Percentiles rank a stretch among this genome's conserved stretches.
phyloP scores from a whole-genome alignment of 2,888 invertebrate species.

The Diadromus collaris region DNA sequence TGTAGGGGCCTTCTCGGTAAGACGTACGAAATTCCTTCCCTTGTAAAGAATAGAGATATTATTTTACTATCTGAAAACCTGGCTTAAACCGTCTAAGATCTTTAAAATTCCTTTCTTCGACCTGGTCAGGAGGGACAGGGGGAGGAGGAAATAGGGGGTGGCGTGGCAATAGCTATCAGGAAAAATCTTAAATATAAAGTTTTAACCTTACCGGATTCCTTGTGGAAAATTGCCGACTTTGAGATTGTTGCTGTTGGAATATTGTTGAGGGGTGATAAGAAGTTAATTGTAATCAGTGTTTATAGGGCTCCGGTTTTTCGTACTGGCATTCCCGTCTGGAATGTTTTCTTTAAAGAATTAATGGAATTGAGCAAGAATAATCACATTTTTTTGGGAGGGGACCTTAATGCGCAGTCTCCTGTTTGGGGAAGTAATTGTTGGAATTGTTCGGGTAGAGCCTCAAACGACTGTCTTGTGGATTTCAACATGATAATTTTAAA shows the following conservation, averaged over 20 bases:
- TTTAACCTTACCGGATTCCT: background rate
- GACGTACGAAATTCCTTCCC: constrained; percentile 9
- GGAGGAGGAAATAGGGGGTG: background rate
- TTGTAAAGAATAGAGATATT: background rate
- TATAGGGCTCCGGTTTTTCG: background rate
- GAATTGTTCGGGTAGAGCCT: background rate
- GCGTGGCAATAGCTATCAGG: constrained; percentile 15
- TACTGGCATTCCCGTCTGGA: background rate
- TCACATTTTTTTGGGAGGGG: background rate
- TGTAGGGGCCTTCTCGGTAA: background rate
- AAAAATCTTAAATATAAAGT: background rate
- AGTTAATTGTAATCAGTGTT: background rate
- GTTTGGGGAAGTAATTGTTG: background rate
- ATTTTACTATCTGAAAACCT: constrained; percentile 29
- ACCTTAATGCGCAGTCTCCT: background rate
- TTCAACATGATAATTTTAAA: background rate
- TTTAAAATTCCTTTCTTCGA: constrained; percentile 5
- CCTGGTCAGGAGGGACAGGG: constrained; percentile 3
- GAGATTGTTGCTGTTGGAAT: background rate
- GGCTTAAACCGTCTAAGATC: background rate
- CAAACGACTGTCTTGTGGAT: background rate
- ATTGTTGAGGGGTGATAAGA: background rate
- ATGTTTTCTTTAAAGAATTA: background rate
- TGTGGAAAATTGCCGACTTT: background rate
- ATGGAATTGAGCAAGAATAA: background rate